Evolutionary conservation across 2,113 vertebrate species (phyloP).

Genomic region (Gallinago undulata): DNA sequence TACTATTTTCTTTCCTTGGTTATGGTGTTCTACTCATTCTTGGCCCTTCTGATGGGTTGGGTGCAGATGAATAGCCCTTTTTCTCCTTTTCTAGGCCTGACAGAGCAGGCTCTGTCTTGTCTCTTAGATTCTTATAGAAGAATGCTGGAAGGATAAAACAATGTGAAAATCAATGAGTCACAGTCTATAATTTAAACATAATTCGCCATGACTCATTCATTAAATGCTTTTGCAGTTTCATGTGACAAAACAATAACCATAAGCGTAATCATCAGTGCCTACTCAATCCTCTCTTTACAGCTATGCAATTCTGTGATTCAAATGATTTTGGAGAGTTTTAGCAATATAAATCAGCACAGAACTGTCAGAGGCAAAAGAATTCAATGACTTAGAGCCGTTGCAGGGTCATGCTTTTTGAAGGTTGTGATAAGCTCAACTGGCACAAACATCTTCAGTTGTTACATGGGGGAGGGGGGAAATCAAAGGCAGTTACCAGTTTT

Average conservation of each 20-base stretch:
- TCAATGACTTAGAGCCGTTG: neutral
- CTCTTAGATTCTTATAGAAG: neutral
- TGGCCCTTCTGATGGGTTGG: neutral
- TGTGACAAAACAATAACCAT: constrained; percentile 28
- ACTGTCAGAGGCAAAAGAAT: neutral
- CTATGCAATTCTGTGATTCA: neutral
- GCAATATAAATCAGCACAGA: neutral
- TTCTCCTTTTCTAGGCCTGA: neutral
- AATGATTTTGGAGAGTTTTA: neutral
- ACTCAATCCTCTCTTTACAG: neutral
- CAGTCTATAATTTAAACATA: constrained; percentile 27
- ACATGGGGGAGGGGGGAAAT: neutral
- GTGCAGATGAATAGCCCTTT: neutral
- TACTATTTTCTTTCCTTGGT: neutral
- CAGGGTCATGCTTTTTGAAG: neutral
- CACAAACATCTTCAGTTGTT: neutral
- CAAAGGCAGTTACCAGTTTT: neutral
- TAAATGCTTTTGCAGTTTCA: constrained; percentile 14
- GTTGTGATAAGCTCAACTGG: neutral
- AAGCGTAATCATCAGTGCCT: neutral
- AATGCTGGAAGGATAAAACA: neutral
- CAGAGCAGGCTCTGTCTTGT: neutral
- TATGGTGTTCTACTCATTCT: neutral
- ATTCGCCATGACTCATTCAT: constrained; percentile 49
- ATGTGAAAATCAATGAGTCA: constrained; percentile 45